Evolutionary conservation across 1,140 invertebrate genomes (phyloP), one percentile per base, ranked within the genome.

Genomic region (Drosophila subpulchrella): DNA sequence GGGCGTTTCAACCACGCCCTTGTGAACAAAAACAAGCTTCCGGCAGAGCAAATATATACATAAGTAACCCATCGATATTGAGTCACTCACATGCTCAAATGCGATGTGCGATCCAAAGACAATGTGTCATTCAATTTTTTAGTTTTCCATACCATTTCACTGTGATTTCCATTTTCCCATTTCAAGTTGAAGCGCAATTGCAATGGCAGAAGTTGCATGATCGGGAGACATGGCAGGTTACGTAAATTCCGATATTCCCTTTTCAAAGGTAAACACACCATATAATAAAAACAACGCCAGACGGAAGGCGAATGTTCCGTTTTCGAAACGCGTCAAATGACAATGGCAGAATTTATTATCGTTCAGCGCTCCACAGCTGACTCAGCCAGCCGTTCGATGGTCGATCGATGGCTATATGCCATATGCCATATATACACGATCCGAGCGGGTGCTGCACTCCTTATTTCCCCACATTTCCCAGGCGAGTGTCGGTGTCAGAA

Each of bases 401-500:
- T 46, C 10, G 42, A 48, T 24, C 56, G 17, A 11, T 27, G 47
- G 15, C 66, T 63, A 54, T 78, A 46, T 73, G 53, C 47, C 63
- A 70, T 77, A 57, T 48, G 32, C 24, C 5, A 32, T 65, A 68
- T 75, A 13, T 41, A 17, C 38, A 59, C 50, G 8, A 36, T 30
- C 8, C 7, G 1, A 5, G 0, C 3, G 47, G 11, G 15, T 51
- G 48, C 65, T 67, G 51, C 75, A 77, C 62, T 34, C 44, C 63
- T 78, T 78, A 75, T 78, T 74, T 70, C 44, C 66, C 55, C 46
- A 67, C 72, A 82, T 82, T 68, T 70, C 56, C 71, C 7, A 42
- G 75, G 70, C 78, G 83, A 76, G 82, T 88, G 83, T 88, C 83
- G 88, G 59, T 86, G 83, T 88, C 83, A 86, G 59, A 79, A 82